Conservation (phyloP, 2,888 invertebrate genomes). For the Adela reaumurella region DNA sequence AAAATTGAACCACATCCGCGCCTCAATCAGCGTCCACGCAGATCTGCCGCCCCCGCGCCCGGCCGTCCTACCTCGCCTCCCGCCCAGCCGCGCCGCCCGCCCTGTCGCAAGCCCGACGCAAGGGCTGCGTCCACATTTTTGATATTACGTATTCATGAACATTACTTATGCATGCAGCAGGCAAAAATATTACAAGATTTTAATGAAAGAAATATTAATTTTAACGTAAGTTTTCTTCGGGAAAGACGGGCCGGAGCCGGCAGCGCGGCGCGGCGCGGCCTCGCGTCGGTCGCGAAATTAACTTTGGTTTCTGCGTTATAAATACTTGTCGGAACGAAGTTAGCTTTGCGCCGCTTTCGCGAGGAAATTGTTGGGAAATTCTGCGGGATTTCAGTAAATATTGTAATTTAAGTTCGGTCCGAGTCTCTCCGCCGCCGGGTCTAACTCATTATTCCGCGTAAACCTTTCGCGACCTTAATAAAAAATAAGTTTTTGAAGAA, state of each 20-base stretch:
- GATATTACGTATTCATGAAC: slow-evolving; percentile 48
- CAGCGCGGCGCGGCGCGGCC: too few relatives aligned
- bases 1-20: neutral
- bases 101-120: slow-evolving; percentile 5
- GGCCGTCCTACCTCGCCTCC: neutral
- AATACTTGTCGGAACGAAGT: slow-evolving; percentile 1
- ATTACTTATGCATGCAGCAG: slow-evolving; percentile 60
- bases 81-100: slow-evolving; percentile 4
- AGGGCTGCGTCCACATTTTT: slow-evolving; percentile 27
- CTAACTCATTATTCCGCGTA: too few relatives aligned
- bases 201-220: slow-evolving; percentile 60
- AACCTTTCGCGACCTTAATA: too few relatives aligned
- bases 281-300: slow-evolving; percentile 26
- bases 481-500: too few relatives aligned
- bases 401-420: neutral
- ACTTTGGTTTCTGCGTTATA: slow-evolving; percentile 20
- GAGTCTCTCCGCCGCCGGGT: too few relatives aligned
- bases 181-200: slow-evolving; percentile 57
- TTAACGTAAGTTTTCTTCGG: slow-evolving; percentile 52
- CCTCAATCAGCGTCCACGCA: neutral
- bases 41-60: neutral
- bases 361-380: slow-evolving; percentile 8
- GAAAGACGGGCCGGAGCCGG: slow-evolving; percentile 25
- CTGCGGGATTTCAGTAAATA: slow-evolving; percentile 4
- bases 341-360: neutral